Percentiles rank a stretch among this genome's conserved stretches.
These are phyloP conservation scores for Prenolepis imparis DNA, from an alignment of 2,888 invertebrate species.

Conservation along the genomic window DNA sequence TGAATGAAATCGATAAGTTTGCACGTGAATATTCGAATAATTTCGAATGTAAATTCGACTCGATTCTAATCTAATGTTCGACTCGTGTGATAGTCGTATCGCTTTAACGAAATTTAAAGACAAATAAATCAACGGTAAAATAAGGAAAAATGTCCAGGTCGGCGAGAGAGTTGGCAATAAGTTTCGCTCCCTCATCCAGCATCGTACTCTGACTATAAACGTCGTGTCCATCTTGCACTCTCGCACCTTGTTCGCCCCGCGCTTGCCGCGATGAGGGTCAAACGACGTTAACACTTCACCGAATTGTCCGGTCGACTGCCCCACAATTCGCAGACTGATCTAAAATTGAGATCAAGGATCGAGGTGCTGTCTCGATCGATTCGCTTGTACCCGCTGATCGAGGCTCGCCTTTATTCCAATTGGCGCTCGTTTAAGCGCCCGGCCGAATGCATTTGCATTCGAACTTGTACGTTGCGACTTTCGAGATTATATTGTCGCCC, in stretches of 20 bases:
- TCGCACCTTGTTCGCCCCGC: slow-evolving; percentile 31
- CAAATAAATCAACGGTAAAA: background rate
- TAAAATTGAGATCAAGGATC: slow-evolving; percentile 73
- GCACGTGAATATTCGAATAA: background rate
- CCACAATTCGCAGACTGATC: slow-evolving; percentile 70
- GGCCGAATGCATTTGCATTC: slow-evolving; percentile 67
- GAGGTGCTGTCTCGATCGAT: slow-evolving; percentile 59
- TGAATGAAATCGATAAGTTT: background rate
- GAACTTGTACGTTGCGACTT: slow-evolving; percentile 34
- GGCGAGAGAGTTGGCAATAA: slow-evolving; percentile 2
- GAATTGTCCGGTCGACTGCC: slow-evolving; percentile 52
- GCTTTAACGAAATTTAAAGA: background rate
- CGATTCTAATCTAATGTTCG: background rate
- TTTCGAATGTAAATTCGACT: background rate
- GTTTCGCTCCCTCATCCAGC: background rate
- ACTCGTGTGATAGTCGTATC: background rate
- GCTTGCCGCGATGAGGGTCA: slow-evolving; percentile 33
- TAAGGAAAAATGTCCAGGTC: background rate
- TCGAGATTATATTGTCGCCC: slow-evolving; percentile 37
- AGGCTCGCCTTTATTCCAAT: slow-evolving; percentile 67
- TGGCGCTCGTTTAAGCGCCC: slow-evolving; percentile 61
- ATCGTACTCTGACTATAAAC: slow-evolving; percentile 7
- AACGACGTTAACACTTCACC: slow-evolving; percentile 55
- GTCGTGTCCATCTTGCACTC: slow-evolving; percentile 10
- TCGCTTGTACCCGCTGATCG: slow-evolving; percentile 59